Percentiles rank a stretch among this genome's conserved stretches.
These are phyloP conservation scores for Genyomyrus donnyi DNA, from an alignment of 2,113 vertebrate species.

Conservation along the genomic window DNA sequence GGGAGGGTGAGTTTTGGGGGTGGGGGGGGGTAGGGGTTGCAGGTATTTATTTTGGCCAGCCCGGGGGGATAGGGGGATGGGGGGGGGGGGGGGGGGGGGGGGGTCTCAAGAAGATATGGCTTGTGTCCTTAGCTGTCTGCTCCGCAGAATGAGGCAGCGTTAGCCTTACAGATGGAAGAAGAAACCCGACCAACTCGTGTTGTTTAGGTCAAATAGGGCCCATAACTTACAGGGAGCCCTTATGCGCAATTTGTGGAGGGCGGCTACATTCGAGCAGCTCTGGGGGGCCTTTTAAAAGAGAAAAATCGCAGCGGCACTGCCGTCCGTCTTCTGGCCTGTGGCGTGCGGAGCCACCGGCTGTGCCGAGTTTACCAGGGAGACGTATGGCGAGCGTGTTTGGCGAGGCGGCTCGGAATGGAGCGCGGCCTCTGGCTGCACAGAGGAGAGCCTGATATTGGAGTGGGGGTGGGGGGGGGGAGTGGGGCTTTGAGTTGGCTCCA, in stretches of 20 bases:
- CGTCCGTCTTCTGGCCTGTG: background rate
- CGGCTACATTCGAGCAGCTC: background rate
- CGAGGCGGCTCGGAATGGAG: too few relatives aligned
- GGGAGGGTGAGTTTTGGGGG: too few relatives aligned
- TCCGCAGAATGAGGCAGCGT: background rate
- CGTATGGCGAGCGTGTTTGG: background rate
- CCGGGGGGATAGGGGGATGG: too few relatives aligned
- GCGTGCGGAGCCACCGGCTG: background rate
- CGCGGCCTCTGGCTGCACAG: background rate
- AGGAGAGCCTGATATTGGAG: background rate
- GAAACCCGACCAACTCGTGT: background rate
- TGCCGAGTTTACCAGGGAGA: background rate
- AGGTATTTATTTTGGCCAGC: too few relatives aligned
- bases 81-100: background rate
- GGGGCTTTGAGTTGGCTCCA: background rate
- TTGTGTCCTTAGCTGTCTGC: background rate
- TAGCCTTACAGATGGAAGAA: constrained; percentile 1
- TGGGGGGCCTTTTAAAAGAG: constrained; percentile 5
- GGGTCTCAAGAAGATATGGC: background rate
- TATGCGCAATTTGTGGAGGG: constrained; percentile 7
- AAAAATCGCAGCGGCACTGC: background rate
- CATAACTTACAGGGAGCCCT: constrained; percentile 8
- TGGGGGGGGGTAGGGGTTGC: too few relatives aligned
- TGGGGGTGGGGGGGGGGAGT: background rate
- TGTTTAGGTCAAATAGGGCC: constrained; percentile 18